These are phyloP conservation scores for Himalopsyche kuldschensis DNA, from an alignment of 2,888 invertebrate species.

Conservation along the genomic window DNA sequence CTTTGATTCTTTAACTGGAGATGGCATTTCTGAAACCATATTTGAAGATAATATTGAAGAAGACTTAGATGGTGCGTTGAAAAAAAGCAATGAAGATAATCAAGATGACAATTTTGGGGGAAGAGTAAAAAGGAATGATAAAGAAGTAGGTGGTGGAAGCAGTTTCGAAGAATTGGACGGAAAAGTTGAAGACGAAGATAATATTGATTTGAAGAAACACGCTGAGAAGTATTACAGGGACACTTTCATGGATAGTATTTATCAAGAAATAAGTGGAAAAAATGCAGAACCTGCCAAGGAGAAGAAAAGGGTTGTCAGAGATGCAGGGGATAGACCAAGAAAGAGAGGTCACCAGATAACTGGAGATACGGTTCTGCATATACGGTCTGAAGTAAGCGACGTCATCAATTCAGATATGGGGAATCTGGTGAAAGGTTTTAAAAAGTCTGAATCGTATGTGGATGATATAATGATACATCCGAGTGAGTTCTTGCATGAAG, in stretches of 20 bases:
- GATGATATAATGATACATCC: slow-evolving; percentile 34
- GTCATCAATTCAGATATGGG: slow-evolving; percentile 33
- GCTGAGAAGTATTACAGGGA: slow-evolving; percentile 15
- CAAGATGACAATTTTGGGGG: no score
- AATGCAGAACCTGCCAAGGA: neutral
- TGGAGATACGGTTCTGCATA: slow-evolving; percentile 32
- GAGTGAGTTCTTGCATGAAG: slow-evolving; percentile 24
- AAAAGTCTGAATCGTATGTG: slow-evolving; percentile 18
- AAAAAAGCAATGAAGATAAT: no score
- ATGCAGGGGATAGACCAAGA: neutral
- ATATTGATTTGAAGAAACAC: neutral
- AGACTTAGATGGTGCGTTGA: no score
- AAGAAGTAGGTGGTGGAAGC: no score
- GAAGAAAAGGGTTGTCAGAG: neutral
- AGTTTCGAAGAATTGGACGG: no score
- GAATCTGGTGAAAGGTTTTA: neutral
- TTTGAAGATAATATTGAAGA: neutral
- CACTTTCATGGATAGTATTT: slow-evolving; percentile 27
- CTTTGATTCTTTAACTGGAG: neutral
- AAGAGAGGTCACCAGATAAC: slow-evolving; percentile 10
- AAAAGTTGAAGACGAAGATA: neutral
- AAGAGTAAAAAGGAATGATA: no score
- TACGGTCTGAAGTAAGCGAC: slow-evolving; percentile 28
- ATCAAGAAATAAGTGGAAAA: slow-evolving; percentile 13
- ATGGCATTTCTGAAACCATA: neutral